Conservation (phyloP, 1,140 invertebrate genomes). For the Whitmania pigra region DNA sequence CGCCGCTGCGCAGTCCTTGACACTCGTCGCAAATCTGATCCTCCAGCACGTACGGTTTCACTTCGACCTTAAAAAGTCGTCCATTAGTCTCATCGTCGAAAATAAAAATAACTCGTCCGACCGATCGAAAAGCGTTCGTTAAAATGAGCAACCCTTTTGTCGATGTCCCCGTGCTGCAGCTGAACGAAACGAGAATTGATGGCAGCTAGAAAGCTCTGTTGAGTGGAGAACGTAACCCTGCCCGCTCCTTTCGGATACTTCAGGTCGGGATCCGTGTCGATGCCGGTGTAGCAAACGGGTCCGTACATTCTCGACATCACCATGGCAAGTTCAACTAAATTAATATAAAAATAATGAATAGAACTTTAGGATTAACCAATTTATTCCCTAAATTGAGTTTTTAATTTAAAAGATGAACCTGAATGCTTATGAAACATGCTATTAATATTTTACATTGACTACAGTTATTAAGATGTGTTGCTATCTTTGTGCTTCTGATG, state of each 20-base stretch:
- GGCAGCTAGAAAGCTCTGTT: slow-evolving; percentile 96
- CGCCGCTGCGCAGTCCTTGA: slow-evolving; percentile 85
- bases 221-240: slow-evolving; percentile 93
- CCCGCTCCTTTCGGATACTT: slow-evolving; percentile 99
- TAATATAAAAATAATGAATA: background rate
- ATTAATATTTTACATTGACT: too few relatives aligned
- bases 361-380: background rate
- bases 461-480: too few relatives aligned
- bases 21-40: slow-evolving; percentile 99
- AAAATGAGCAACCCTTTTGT: slow-evolving; percentile 67
- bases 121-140: background rate
- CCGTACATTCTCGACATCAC: slow-evolving; percentile 97
- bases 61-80: slow-evolving; percentile 54
- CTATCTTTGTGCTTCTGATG: too few relatives aligned
- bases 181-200: slow-evolving; percentile 97
- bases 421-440: too few relatives aligned
- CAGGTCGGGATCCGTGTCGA: slow-evolving; percentile 96
- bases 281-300: slow-evolving; percentile 95
- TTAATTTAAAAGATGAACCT: too few relatives aligned
- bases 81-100: background rate
- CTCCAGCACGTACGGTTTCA: slow-evolving; percentile 96
- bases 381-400: background rate
- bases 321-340: slow-evolving; percentile 77
- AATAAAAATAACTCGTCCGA: background rate
- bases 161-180: slow-evolving; percentile 94